phyloP scores from a whole-genome alignment of 2,113 vertebrate genomes.

The Cettia cetti region DNA sequence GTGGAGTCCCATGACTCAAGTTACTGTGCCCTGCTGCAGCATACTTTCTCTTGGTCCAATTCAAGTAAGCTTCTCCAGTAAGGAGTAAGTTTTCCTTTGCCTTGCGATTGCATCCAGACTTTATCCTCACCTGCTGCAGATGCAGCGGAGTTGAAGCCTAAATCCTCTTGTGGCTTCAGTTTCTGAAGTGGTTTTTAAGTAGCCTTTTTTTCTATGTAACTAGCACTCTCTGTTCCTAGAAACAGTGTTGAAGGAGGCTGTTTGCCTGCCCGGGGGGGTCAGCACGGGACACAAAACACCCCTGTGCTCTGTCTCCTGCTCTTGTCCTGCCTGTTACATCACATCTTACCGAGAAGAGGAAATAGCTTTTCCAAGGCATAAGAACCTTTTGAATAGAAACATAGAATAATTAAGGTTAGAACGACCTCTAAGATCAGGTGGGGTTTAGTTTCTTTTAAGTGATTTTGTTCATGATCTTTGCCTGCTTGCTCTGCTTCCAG shows the following conservation, averaged over 20 bases:
- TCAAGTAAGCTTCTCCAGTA: background rate
- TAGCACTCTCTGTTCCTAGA: background rate
- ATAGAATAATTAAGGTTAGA: background rate
- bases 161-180: background rate
- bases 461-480: background rate
- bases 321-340: background rate
- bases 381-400: background rate
- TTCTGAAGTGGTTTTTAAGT: background rate
- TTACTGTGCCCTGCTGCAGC: background rate
- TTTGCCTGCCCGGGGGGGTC: background rate
- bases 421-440: background rate
- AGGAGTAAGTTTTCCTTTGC: background rate
- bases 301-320: accelerated
- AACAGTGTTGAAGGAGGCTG: background rate
- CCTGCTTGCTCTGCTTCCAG: background rate
- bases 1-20: background rate
- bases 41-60: background rate
- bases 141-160: background rate
- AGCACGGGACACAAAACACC: background rate
- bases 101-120: background rate
- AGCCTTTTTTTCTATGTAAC: background rate
- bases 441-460: background rate
- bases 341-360: background rate
- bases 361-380: background rate
- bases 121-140: background rate